Conservation (phyloP, 30 jellyfish, hydroid and myxozoan species). For the Aurelia coerulea region DNA sequence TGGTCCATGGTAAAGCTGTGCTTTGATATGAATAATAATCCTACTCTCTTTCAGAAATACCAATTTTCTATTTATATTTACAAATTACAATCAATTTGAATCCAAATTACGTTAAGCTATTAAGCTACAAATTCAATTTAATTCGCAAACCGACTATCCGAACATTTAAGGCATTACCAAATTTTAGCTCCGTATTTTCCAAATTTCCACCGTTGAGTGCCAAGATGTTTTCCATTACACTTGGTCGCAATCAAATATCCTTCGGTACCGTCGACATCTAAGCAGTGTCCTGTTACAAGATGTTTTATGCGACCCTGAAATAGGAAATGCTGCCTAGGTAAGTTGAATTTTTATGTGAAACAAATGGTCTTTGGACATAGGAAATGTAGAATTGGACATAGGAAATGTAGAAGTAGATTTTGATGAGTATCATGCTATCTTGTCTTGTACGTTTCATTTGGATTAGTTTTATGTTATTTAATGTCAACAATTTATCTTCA, state of each 20-base stretch:
- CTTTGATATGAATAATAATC: no score
- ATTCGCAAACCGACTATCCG: no score
- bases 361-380: not conserved
- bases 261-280: constrained; percentile 71
- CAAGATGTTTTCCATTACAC: constrained; percentile 54
- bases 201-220: constrained; percentile 81
- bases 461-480: no score
- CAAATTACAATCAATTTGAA: no score
- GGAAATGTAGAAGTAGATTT: not conserved
- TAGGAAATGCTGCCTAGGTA: not conserved
- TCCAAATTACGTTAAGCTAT: no score
- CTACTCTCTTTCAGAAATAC: no score
- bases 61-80: no score
- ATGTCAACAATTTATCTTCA: no score
- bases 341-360: not conserved
- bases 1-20: no score
- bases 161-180: constrained; percentile 24
- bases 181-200: constrained; percentile 53
- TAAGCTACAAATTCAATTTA: no score
- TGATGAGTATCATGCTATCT: not conserved
- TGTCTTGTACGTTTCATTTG: no score
- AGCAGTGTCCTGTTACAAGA: constrained; percentile 70
- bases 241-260: constrained; percentile 50
- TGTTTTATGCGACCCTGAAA: constrained; percentile 80
- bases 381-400: no score